phyloP scores from a whole-genome alignment of 2,113 vertebrate genomes.

The Colistium nudipinnis region DNA sequence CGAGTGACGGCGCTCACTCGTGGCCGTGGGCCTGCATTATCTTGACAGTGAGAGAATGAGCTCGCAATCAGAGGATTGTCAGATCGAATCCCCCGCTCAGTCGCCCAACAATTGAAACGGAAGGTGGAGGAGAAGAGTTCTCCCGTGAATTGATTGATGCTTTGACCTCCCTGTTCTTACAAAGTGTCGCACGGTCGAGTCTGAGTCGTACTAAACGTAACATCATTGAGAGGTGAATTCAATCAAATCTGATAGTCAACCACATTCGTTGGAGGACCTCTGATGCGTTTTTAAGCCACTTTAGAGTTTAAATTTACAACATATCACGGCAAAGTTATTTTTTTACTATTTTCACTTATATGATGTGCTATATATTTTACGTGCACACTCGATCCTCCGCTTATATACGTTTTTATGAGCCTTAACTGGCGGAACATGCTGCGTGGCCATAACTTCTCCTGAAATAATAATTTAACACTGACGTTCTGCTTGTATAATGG shows the following conservation, averaged over 20 bases:
- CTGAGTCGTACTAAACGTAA: conserved; percentile 13
- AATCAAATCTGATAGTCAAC: no score
- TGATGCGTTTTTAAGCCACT: background rate
- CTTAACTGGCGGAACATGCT: background rate
- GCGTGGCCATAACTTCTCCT: background rate
- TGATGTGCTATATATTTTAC: background rate
- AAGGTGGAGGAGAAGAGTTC: conserved; percentile 62
- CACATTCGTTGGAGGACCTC: no score
- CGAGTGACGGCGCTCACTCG: conserved; percentile 50
- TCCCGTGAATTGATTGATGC: conserved; percentile 54
- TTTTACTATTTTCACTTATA: no score
- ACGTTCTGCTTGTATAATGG: background rate
- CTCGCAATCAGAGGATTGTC: conserved; percentile 60
- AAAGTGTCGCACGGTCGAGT: no score
- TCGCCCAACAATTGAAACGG: conserved; percentile 39
- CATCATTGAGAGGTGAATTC: background rate
- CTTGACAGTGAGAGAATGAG: conserved; percentile 55
- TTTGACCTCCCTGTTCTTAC: conserved; percentile 49
- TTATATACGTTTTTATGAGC: background rate
- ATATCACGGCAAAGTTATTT: background rate
- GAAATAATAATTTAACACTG: background rate
- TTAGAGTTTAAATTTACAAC: background rate
- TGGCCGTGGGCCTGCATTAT: conserved; percentile 18
- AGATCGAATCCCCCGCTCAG: conserved; percentile 59
- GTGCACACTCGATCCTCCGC: background rate